These are phyloP conservation scores for Globicephala melas DNA, from an alignment of 2,113 vertebrate genomes.

Conservation along the genomic window DNA sequence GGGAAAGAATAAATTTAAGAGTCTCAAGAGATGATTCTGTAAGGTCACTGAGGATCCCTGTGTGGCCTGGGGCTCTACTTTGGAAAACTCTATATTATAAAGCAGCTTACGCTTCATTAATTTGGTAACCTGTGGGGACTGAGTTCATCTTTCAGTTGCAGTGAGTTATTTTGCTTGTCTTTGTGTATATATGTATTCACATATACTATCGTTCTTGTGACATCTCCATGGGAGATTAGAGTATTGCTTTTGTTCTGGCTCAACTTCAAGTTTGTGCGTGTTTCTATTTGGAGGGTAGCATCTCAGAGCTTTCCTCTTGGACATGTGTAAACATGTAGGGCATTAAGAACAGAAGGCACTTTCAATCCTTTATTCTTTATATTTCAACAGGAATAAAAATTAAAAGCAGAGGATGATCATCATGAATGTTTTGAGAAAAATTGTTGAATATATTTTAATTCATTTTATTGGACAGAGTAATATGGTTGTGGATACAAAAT, in stretches of 20 bases:
- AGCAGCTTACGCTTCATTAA: not conserved
- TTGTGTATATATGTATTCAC: not conserved
- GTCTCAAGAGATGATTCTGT: not conserved
- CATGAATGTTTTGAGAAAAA: slow-evolving; percentile 26
- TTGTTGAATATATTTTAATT: slow-evolving; percentile 14
- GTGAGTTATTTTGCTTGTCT: not conserved
- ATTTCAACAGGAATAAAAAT: slow-evolving; percentile 55
- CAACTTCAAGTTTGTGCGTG: not conserved
- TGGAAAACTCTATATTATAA: slow-evolving; percentile 24
- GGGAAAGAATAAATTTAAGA: not conserved
- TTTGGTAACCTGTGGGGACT: not conserved
- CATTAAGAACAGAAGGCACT: not conserved
- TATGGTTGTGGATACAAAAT: not conserved
- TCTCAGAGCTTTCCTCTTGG: not conserved
- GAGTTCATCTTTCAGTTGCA: not conserved
- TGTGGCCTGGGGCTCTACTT: not conserved
- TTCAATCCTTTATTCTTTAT: not conserved
- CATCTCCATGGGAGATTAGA: not conserved
- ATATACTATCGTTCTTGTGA: not conserved
- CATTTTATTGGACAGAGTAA: slow-evolving; percentile 29
- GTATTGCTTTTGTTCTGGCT: slow-evolving; percentile 3
- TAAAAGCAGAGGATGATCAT: slow-evolving; percentile 8
- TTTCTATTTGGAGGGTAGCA: not conserved
- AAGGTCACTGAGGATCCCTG: not conserved
- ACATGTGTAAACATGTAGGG: not conserved